phyloP scores from a whole-genome alignment of 2,888 invertebrate species.

The Mesorhabditis spiculigera region DNA sequence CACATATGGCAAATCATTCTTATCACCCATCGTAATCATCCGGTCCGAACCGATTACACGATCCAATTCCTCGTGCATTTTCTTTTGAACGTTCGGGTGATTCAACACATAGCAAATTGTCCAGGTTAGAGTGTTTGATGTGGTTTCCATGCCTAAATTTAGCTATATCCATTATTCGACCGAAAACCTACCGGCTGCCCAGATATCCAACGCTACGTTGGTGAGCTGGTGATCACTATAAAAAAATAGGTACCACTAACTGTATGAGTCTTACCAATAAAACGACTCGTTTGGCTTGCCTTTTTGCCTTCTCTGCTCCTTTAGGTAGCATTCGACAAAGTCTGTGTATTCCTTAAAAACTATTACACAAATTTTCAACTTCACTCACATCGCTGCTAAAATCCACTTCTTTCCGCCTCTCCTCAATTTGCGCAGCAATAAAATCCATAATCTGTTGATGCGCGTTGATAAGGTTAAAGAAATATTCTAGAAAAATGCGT shows the following conservation, averaged over 20 bases:
- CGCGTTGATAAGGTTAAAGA: not conserved
- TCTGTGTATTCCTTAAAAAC: conserved; percentile 16
- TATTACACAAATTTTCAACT: not conserved
- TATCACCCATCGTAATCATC: conserved; percentile 25
- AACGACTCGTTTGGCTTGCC: conserved; percentile 13
- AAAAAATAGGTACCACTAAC: not conserved
- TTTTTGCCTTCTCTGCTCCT: conserved; percentile 23
- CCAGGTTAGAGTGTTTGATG: conserved; percentile 25
- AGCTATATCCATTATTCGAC: not conserved
- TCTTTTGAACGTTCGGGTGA: conserved; percentile 22
- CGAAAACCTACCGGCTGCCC: not conserved
- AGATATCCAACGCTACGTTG: not conserved
- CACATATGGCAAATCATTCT: conserved; percentile 21
- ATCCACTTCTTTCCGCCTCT: not conserved
- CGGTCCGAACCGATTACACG: conserved; percentile 33
- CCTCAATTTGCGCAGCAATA: not conserved
- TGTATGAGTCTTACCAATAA: conserved; percentile 9
- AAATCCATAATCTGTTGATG: not conserved
- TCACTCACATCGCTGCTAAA: too few relatives aligned
- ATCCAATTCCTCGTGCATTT: conserved; percentile 30
- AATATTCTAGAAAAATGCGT: too few relatives aligned
- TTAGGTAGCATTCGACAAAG: conserved; percentile 22
- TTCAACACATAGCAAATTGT: conserved; percentile 20
- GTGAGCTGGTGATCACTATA: not conserved
- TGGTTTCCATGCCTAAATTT: conserved; percentile 12